These are phyloP conservation scores for Squalus acanthias DNA, from an alignment of 2,797 vertebrate genomes.

Conservation along the genomic window DNA sequence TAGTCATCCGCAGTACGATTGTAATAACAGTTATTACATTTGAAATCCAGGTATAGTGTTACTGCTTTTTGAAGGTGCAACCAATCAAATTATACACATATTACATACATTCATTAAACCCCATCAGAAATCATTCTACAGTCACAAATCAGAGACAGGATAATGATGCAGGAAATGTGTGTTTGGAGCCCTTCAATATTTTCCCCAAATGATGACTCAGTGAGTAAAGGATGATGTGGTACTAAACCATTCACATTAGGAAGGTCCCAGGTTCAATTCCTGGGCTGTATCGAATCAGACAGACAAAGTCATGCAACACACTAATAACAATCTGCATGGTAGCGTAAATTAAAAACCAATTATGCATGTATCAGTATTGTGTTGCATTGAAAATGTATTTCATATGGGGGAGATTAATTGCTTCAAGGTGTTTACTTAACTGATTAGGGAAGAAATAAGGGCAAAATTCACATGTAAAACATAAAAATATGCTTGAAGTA, in stretches of 20 bases:
- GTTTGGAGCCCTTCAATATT: not conserved
- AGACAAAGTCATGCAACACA: not conserved
- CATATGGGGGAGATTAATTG: not conserved
- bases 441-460: not conserved
- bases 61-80: too few species aligned
- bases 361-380: not conserved
- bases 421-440: not conserved
- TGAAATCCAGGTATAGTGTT: too few species aligned
- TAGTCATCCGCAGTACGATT: not conserved
- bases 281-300: not conserved
- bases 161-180: not conserved
- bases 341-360: not conserved
- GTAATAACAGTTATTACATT: too few species aligned
- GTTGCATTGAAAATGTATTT: not conserved
- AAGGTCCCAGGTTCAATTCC: not conserved
- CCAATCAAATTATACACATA: not conserved
- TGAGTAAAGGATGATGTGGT: not conserved
- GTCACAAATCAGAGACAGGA: not conserved
- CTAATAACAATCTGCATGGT: not conserved
- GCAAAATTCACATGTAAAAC: too few species aligned
- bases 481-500: not conserved
- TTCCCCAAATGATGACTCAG: too few species aligned
- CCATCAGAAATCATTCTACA: not conserved
- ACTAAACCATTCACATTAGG: too few species aligned
- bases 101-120: not conserved